Evolutionary conservation across 2,888 invertebrate species (phyloP).

Genomic region (Netelia fuscicornis): DNA sequence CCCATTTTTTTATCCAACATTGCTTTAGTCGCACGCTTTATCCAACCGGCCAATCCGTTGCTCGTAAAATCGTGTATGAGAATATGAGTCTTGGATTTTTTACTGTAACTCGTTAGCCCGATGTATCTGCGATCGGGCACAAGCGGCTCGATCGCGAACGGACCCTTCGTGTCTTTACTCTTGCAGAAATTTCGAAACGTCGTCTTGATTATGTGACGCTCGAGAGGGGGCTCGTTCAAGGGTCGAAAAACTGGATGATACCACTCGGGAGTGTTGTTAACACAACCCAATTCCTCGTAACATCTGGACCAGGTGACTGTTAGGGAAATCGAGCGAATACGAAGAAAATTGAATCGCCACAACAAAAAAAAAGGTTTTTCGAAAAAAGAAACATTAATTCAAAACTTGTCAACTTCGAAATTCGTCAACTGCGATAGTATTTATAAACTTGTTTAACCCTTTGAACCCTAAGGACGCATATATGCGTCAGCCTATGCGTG

Average conservation of each 20-base stretch:
- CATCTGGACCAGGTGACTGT: constrained; percentile 72
- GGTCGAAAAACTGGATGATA: constrained; percentile 81
- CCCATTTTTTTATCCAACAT: constrained; percentile 72
- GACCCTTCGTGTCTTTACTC: constrained; percentile 68
- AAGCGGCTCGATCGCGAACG: constrained; percentile 59
- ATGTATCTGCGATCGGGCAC: constrained; percentile 44
- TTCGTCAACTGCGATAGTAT: too few species aligned
- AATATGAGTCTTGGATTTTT: constrained; percentile 71
- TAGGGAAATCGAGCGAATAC: neutral
- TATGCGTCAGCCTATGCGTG: too few species aligned
- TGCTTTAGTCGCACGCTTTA: constrained; percentile 38
- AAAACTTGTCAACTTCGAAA: too few species aligned
- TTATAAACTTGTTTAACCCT: too few species aligned
- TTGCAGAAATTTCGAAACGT: constrained; percentile 80
- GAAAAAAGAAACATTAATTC: neutral
- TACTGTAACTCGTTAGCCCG: constrained; percentile 36
- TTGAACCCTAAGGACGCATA: too few species aligned
- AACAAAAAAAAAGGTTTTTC: neutral
- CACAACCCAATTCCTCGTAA: constrained; percentile 83
- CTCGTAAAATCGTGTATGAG: constrained; percentile 85
- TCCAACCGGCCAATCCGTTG: constrained; percentile 78
- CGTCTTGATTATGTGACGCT: constrained; percentile 83
- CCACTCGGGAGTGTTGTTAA: constrained; percentile 83
- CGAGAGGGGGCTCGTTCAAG: constrained; percentile 82
- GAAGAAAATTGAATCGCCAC: neutral